Evolutionary conservation across 2,888 invertebrate species (phyloP).

Genomic region (Tromatobia lineatoria): DNA sequence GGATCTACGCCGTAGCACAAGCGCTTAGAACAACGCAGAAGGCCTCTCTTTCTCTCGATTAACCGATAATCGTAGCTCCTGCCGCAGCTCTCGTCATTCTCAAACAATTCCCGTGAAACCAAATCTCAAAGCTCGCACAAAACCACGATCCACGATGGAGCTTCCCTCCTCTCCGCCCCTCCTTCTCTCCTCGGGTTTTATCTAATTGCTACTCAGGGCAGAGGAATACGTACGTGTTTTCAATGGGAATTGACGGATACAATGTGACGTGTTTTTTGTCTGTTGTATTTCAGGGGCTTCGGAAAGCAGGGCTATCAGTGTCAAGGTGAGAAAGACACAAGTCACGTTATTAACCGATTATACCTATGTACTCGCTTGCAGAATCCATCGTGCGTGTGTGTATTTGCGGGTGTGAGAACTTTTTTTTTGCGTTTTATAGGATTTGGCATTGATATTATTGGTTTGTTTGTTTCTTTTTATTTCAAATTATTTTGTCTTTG

Average conservation of each 20-base stretch:
- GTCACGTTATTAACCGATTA: constrained; percentile 84
- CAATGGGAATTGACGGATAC: constrained; percentile 82
- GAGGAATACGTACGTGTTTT: constrained; percentile 82
- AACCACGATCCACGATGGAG: constrained; percentile 21
- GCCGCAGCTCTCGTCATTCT: constrained; percentile 34
- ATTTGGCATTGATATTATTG: constrained; percentile 20
- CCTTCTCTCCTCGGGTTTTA: background rate
- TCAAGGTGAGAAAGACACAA: constrained; percentile 92
- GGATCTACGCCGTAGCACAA: constrained; percentile 15
- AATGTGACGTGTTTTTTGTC: constrained; percentile 84
- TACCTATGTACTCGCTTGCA: constrained; percentile 77
- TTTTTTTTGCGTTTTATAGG: background rate
- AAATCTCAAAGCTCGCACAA: constrained; percentile 40
- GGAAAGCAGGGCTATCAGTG: constrained; percentile 99
- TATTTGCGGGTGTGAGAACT: constrained; percentile 34
- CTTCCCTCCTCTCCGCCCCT: constrained; percentile 10
- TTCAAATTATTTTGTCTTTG: background rate
- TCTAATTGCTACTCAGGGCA: constrained; percentile 78
- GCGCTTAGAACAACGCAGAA: constrained; percentile 10
- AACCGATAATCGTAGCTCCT: constrained; percentile 46
- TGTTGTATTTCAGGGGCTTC: constrained; percentile 93
- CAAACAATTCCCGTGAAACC: constrained; percentile 13
- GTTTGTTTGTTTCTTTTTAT: background rate
- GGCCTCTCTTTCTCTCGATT: constrained; percentile 41
- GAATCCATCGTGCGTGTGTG: constrained; percentile 72